phyloP scores from a whole-genome alignment of 2,113 vertebrate species.

The Peromyscus maniculatus region DNA sequence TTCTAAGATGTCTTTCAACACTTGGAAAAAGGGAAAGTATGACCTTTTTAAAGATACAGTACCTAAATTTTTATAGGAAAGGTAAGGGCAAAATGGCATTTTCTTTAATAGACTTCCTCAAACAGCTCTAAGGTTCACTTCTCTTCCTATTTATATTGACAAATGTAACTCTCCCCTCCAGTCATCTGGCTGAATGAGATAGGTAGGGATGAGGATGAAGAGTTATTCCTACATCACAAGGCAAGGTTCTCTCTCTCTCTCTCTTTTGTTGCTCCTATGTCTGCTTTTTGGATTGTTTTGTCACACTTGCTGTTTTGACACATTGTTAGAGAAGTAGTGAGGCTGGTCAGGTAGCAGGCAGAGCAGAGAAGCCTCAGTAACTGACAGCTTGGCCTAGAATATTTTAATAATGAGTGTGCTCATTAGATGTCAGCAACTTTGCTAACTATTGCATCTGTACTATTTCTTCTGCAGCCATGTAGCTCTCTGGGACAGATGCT shows the following conservation, averaged over 20 bases:
- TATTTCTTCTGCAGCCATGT: neutral
- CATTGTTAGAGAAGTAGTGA: neutral
- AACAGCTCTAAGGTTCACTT: slow-evolving; percentile 43
- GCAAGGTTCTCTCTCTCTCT: neutral
- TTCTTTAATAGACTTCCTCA: slow-evolving; percentile 43
- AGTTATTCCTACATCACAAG: neutral
- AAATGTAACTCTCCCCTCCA: slow-evolving; percentile 7
- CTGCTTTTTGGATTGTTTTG: neutral
- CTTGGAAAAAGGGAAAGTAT: neutral
- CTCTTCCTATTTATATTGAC: neutral
- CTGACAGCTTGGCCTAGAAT: neutral
- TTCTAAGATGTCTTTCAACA: slow-evolving; percentile 49
- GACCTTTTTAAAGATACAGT: slow-evolving; percentile 53
- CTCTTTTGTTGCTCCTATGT: neutral
- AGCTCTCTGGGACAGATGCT: neutral
- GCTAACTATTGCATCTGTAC: neutral
- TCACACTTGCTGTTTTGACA: neutral
- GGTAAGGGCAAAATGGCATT: slow-evolving; percentile 59
- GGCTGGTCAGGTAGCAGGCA: neutral
- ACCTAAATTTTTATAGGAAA: slow-evolving; percentile 44
- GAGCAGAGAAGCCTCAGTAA: neutral
- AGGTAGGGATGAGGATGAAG: neutral
- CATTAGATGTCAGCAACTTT: neutral
- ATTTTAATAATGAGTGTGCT: neutral
- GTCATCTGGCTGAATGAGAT: neutral